phyloP scores from a whole-genome alignment of 2,888 invertebrate species.

The Brassicogethes aeneus region DNA sequence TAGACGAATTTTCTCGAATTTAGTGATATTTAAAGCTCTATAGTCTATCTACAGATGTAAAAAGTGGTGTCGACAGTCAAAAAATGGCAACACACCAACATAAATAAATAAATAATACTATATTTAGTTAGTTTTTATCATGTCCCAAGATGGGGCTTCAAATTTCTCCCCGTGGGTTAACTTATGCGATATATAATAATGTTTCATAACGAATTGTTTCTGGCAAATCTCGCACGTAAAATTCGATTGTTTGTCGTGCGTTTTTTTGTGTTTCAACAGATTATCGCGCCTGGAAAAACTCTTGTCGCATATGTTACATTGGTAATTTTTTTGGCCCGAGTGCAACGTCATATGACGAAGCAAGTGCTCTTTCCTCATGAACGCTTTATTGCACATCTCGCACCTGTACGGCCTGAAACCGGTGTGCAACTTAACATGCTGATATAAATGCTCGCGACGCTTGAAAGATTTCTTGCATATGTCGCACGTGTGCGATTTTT shows the following conservation, averaged over 20 bases:
- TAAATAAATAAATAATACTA: too few relatives aligned
- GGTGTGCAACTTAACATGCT: slow-evolving; percentile 57
- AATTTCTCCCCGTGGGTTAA: slow-evolving; percentile 38
- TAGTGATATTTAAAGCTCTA: too few relatives aligned
- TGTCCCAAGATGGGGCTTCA: slow-evolving; percentile 5
- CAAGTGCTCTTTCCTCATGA: slow-evolving; percentile 60
- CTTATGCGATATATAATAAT: slow-evolving; percentile 56
- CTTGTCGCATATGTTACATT: slow-evolving; percentile 49
- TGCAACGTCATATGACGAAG: slow-evolving; percentile 58
- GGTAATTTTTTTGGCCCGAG: slow-evolving; percentile 58
- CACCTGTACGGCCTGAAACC: slow-evolving; percentile 60
- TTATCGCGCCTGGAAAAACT: slow-evolving; percentile 50
- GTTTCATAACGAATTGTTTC: slow-evolving; percentile 57
- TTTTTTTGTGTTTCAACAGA: slow-evolving; percentile 50
- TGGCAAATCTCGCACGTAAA: slow-evolving; percentile 57
- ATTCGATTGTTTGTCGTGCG: slow-evolving; percentile 47
- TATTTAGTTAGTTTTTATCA: background rate
- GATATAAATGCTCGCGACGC: slow-evolving; percentile 59
- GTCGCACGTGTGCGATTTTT: slow-evolving; percentile 41
- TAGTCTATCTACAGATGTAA: too few relatives aligned
- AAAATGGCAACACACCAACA: too few relatives aligned
- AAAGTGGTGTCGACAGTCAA: too few relatives aligned
- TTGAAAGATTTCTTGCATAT: slow-evolving; percentile 57
- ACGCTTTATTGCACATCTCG: slow-evolving; percentile 55
- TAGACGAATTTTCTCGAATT: too few relatives aligned